phyloP scores from a whole-genome alignment of 2,888 invertebrate genomes.

The Cosmopolites sordidus region DNA sequence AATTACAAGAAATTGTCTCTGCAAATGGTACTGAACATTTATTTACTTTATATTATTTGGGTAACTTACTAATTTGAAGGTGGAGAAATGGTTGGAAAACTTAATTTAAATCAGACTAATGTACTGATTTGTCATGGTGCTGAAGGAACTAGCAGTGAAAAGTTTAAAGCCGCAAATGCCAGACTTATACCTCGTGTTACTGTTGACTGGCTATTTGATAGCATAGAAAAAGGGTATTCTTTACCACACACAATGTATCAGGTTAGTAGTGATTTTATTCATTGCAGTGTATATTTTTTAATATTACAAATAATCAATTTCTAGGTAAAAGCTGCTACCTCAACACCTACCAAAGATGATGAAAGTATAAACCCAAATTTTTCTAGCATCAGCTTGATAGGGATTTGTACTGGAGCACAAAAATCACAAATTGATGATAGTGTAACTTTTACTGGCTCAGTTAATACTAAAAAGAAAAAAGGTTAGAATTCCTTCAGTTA shows the following conservation, averaged over 20 bases:
- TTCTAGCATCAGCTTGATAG: conserved; percentile 51
- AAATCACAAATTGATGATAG: conserved; percentile 27
- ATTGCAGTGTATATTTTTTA: neutral
- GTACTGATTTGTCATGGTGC: conserved; percentile 53
- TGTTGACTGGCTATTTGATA: conserved; percentile 76
- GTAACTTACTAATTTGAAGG: conserved; percentile 2
- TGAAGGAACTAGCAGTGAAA: conserved; percentile 66
- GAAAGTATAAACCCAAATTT: conserved; percentile 47
- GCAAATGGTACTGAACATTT: conserved; percentile 56
- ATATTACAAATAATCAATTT: conserved; percentile 13
- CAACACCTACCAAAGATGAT: conserved; percentile 63
- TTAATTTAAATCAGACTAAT: conserved; percentile 55
- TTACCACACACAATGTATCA: conserved; percentile 57
- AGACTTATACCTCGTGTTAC: conserved; percentile 60
- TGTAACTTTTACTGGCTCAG: conserved; percentile 6
- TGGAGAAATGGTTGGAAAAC: conserved; percentile 50
- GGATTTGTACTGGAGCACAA: conserved; percentile 18
- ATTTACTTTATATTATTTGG: neutral
- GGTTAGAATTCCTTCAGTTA: conserved; percentile 16
- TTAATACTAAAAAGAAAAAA: conserved; percentile 14
- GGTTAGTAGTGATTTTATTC: conserved; percentile 11
- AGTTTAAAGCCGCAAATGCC: conserved; percentile 60
- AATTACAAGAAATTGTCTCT: conserved; percentile 63
- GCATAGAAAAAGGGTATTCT: conserved; percentile 67
- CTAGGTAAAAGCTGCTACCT: conserved; percentile 57